Evolutionary conservation across 2,113 vertebrate species (phyloP), one percentile per base, ranked within the genome.

Genomic region (Lipophrys pholis): DNA sequence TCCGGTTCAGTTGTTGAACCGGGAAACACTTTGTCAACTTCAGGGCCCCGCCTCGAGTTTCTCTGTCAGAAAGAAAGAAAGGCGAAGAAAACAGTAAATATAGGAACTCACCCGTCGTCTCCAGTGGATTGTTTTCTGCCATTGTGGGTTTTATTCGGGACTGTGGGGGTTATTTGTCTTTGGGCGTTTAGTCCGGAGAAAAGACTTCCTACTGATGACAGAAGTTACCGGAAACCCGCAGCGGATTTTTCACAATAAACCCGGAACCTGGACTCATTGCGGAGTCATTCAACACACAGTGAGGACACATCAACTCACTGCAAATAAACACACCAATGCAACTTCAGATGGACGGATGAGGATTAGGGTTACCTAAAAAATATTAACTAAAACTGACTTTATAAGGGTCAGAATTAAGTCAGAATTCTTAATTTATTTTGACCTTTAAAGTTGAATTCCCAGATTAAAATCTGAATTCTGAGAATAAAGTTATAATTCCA

Each of bases 181-280:
- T 21, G 36, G 12, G 61, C 10, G 62, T 67, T 38, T 67, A 39
- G 14, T 30, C 69, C 45, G 48, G 72, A 39, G 57, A 30, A 21
- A 78, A 41, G 60, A 92, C 86, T 94, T 93, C 92, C 92, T 90
- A 55, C 50, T 81, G 50, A 56, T 42, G 67, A 72, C 59, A 66
- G 6, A 52, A 67, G 11, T 1, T 65, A 45, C 59, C 11, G 53
- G 45, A 3, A 8, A 6, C 7, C 41, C 41, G 41, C 7, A 42
- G 10, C 10, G 41, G 7, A 3, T 42, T 42, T 10, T 42, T 42
- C 73, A 85, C 5, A 83, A 69, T 80, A 78, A 87, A 53, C 5
- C 38, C 10, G 41, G 10, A 10, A 42, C 41, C 7, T 42, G 41
- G 2, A 10, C 1, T 8, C 7, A 42, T 5, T 10, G 41, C 21